A percentile compares a stretch with the other conserved stretches of the same genome.
These are phyloP conservation scores for Delichon dasypus DNA, from an alignment of 2,797 vertebrate genomes.

Conservation along the genomic window DNA sequence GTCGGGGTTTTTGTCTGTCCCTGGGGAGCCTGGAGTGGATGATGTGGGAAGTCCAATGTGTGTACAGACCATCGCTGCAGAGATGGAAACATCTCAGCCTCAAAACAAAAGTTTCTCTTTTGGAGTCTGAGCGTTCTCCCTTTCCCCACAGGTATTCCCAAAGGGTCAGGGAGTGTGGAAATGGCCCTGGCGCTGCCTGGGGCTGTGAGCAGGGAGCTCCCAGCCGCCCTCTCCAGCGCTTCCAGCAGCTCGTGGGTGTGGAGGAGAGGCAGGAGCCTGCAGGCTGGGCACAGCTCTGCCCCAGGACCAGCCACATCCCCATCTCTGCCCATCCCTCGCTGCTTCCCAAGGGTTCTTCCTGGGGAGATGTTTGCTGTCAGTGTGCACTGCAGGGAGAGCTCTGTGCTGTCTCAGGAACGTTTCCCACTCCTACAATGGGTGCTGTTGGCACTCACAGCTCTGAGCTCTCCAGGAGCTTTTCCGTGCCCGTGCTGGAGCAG, in stretches of 20 bases:
- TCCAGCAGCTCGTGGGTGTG: accelerated
- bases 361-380: background rate
- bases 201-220: background rate
- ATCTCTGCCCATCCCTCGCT: background rate
- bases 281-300: background rate
- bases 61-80: background rate
- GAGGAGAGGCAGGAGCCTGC: background rate
- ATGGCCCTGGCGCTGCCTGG: too few relatives aligned
- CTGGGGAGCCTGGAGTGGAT: background rate
- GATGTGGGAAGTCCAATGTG: background rate
- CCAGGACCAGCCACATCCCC: background rate
- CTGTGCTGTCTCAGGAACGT: accelerated
- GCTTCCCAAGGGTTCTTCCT: background rate
- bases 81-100: slow-evolving; percentile 35
- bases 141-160: background rate
- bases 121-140: background rate
- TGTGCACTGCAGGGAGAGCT: background rate
- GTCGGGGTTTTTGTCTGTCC: background rate
- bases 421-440: background rate
- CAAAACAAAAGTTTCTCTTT: background rate
- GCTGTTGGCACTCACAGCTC: accelerated
- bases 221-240: background rate
- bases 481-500: background rate
- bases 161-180: background rate
- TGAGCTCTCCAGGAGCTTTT: background rate